Percentiles rank a stretch among this genome's conserved stretches.
These are phyloP conservation scores for Nyctereutes procyonoides DNA, from an alignment of 2,113 vertebrate genomes.

Conservation along the genomic window DNA sequence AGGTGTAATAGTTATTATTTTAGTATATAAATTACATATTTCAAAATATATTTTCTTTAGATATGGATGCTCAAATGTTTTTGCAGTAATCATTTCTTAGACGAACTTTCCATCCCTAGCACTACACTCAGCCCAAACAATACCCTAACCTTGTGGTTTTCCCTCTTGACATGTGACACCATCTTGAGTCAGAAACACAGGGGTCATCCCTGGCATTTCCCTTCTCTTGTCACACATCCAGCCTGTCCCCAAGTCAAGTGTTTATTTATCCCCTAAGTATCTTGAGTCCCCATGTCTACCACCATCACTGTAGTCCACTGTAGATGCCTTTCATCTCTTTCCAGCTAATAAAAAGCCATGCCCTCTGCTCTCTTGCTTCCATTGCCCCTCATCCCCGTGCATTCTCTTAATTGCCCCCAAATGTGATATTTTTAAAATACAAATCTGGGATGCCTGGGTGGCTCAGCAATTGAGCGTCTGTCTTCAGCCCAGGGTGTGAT, in stretches of 20 bases:
- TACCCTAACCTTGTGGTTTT: neutral
- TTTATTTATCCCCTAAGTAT: neutral
- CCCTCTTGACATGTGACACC: neutral
- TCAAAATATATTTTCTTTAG: neutral
- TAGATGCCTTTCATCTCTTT: neutral
- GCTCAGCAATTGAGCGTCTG: too few species aligned
- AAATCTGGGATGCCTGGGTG: neutral
- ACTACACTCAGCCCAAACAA: neutral
- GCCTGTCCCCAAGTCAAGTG: neutral
- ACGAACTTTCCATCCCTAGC: neutral
- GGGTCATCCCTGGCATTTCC: fast-evolving
- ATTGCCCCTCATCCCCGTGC: fast-evolving
- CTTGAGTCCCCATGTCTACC: neutral
- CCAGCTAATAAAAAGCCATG: neutral
- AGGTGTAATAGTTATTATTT: neutral
- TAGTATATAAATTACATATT: neutral
- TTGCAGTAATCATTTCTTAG: neutral
- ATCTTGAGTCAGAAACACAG: neutral
- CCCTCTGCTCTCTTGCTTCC: neutral
- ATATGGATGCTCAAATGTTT: neutral
- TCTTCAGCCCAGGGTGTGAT: too few species aligned
- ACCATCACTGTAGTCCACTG: too few species aligned
- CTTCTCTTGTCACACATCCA: neutral
- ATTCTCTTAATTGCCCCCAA: too few species aligned
- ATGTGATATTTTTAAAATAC: neutral